These are phyloP conservation scores for Temnothorax ravouxi DNA, from an alignment of 2,888 invertebrate species.

Conservation along the genomic window DNA sequence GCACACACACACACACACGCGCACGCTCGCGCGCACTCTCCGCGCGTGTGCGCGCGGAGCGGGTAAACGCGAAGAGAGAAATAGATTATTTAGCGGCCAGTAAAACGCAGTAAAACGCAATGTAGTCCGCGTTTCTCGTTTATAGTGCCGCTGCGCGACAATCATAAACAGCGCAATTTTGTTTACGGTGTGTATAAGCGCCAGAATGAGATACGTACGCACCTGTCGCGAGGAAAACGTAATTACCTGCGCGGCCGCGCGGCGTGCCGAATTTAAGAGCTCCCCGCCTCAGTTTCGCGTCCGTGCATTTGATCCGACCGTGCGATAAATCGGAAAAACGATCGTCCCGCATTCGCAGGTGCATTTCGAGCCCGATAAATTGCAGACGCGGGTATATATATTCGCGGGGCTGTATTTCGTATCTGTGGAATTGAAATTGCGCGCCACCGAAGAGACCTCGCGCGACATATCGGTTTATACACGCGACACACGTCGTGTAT, in stretches of 20 bases:
- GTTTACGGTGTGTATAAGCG: constrained; percentile 20
- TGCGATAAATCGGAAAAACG: constrained; percentile 11
- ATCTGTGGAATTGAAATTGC: neutral
- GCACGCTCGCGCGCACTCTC: neutral
- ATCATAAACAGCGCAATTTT: constrained; percentile 65
- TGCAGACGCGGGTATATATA: neutral
- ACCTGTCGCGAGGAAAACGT: constrained; percentile 15
- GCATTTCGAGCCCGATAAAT: constrained; percentile 23
- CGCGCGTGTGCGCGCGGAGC: neutral
- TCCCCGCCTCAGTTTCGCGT: neutral
- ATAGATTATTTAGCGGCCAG: constrained; percentile 71
- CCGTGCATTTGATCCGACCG: neutral
- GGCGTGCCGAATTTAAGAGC: constrained; percentile 2
- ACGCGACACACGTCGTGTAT: neutral
- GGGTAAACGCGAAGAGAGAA: constrained; percentile 62
- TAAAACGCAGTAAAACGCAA: constrained; percentile 56
- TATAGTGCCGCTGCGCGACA: constrained; percentile 18
- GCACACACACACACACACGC: neutral
- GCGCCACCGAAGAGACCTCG: neutral
- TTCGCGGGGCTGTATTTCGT: neutral
- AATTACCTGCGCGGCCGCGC: neutral
- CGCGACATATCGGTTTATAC: neutral
- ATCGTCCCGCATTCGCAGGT: neutral
- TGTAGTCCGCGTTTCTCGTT: constrained; percentile 47
- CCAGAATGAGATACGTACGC: constrained; percentile 36